phyloP scores from a whole-genome alignment of 2,113 vertebrate species.

The Empidonax alnorum region DNA sequence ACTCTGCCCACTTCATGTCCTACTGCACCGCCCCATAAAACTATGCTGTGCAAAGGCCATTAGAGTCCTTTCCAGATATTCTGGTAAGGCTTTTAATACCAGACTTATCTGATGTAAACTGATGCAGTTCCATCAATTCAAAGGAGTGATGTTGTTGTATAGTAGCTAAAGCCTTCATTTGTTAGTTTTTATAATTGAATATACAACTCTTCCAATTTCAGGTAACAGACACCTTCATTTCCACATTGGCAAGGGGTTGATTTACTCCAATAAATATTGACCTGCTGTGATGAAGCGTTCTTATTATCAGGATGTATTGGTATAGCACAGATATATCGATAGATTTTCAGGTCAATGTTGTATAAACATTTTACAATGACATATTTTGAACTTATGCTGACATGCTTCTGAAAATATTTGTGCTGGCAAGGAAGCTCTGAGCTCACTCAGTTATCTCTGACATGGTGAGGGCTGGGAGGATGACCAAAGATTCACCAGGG shows the following conservation, averaged over 20 bases:
- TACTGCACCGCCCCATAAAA: fast-evolving
- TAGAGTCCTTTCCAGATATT: background rate
- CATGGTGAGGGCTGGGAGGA: background rate
- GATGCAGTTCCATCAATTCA: background rate
- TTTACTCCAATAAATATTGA: constrained; percentile 63
- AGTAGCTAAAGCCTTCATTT: constrained; percentile 9
- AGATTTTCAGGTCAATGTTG: constrained; percentile 48
- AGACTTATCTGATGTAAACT: background rate
- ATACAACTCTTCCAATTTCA: constrained; percentile 35
- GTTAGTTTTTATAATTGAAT: constrained; percentile 44
- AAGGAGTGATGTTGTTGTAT: background rate
- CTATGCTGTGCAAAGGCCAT: fast-evolving
- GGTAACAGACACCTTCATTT: constrained; percentile 35
- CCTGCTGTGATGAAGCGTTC: constrained; percentile 56
- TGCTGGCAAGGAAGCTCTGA: background rate
- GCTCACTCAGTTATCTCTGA: constrained; percentile 13
- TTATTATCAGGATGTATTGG: constrained; percentile 59
- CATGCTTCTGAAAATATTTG: constrained; percentile 24
- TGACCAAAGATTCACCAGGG: background rate
- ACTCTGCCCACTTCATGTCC: fast-evolving
- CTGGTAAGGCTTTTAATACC: background rate
- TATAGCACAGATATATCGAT: constrained; percentile 9
- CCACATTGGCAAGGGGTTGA: constrained; percentile 46
- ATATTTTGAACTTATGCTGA: constrained; percentile 47
- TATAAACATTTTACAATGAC: constrained; percentile 56